Percentiles rank a stretch among this genome's conserved stretches.
Evolutionary conservation across 2,888 invertebrate species (phyloP).

Genomic region (Leptogaster cylindrica): DNA sequence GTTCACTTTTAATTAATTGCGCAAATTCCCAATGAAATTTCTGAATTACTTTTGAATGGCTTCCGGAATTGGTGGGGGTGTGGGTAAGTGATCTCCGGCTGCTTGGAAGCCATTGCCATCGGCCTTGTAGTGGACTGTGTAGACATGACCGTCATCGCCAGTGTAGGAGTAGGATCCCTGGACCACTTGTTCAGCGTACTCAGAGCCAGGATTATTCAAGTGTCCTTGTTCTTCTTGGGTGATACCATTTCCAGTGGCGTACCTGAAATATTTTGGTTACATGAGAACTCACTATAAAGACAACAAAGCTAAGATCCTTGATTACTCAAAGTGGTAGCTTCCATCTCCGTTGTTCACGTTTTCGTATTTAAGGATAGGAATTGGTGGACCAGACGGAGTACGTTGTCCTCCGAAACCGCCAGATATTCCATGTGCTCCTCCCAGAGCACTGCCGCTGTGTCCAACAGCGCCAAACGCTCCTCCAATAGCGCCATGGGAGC

Average conservation of each 20-base stretch:
- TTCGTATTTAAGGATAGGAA: slow-evolving; percentile 68
- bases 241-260: slow-evolving; percentile 72
- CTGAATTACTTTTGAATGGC: slow-evolving; percentile 49
- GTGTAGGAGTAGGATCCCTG: slow-evolving; percentile 70
- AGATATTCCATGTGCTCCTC: slow-evolving; percentile 32
- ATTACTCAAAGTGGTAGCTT: slow-evolving; percentile 70
- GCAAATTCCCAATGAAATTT: background rate
- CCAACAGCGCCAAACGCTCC: background rate
- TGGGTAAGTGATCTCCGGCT: slow-evolving; percentile 77
- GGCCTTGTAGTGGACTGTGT: slow-evolving; percentile 72
- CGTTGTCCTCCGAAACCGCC: slow-evolving; percentile 35
- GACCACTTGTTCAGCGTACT: slow-evolving; percentile 68
- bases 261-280: slow-evolving; percentile 55
- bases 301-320: background rate
- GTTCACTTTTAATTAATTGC: too few species aligned
- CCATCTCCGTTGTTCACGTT: slow-evolving; percentile 70
- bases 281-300: background rate
- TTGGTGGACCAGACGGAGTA: slow-evolving; percentile 58
- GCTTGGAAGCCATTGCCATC: slow-evolving; percentile 80
- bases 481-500: background rate
- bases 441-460: background rate
- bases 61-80: slow-evolving; percentile 75
- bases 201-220: slow-evolving; percentile 66
- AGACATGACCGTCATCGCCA: slow-evolving; percentile 68
- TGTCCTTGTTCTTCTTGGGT: slow-evolving; percentile 66